Conservation (phyloP, 2,113 vertebrate species). For the Mohoua ochrocephala region DNA sequence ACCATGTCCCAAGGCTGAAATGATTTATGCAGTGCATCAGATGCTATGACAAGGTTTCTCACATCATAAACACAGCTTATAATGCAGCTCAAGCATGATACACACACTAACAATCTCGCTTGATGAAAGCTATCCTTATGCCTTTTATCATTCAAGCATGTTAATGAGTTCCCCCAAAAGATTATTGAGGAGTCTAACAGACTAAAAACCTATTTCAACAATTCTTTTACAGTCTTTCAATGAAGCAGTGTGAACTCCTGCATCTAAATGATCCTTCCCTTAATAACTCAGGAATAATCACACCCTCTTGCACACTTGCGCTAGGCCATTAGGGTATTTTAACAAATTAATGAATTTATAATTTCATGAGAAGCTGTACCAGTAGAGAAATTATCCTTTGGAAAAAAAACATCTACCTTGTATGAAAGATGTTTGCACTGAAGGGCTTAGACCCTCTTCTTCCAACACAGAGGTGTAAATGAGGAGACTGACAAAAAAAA, state of each 20-base stretch:
- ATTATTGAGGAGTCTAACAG: conserved; percentile 14
- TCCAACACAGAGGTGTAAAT: background rate
- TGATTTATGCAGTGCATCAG: background rate
- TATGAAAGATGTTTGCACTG: background rate
- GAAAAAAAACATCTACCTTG: background rate
- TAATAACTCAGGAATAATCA: conserved; percentile 4
- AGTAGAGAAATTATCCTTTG: background rate
- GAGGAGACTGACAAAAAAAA: background rate
- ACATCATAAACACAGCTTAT: background rate
- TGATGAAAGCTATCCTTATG: conserved; percentile 14
- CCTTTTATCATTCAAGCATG: conserved; percentile 28
- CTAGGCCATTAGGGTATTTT: background rate
- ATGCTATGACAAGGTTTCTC: conserved; percentile 11
- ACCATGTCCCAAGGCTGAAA: background rate
- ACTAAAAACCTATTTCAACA: conserved; percentile 15
- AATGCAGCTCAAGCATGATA: background rate
- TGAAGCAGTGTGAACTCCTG: background rate
- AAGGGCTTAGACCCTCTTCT: background rate
- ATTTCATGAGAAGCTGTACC: background rate
- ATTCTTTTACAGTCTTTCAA: background rate
- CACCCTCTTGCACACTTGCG: background rate
- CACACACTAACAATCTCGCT: background rate
- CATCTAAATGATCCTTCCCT: background rate
- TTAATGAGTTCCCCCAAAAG: conserved; percentile 21
- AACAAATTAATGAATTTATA: background rate